phyloP scores from a whole-genome alignment of 2,888 invertebrate species.

The Drosophila stalkeri region DNA sequence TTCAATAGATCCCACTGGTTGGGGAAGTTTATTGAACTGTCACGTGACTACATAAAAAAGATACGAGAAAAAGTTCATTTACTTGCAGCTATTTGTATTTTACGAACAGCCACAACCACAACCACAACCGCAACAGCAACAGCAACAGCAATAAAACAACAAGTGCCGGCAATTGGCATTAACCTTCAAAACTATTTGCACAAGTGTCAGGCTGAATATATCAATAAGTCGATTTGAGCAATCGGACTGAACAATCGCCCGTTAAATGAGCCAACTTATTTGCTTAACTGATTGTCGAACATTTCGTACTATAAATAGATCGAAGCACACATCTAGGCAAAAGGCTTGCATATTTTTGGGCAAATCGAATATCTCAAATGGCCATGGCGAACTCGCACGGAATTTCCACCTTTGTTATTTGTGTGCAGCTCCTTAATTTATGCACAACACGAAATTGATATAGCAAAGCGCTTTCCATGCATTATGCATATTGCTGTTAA shows the following conservation, averaged over 20 bases:
- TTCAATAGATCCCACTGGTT: slow-evolving; percentile 10
- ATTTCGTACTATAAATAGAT: slow-evolving; percentile 35
- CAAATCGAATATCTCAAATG: slow-evolving; percentile 20
- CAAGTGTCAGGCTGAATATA: slow-evolving; percentile 52
- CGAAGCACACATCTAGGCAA: not conserved
- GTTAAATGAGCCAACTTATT: slow-evolving; percentile 51
- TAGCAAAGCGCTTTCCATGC: not conserved
- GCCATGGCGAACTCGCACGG: not conserved
- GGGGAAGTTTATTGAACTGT: slow-evolving; percentile 52
- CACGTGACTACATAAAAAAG: slow-evolving; percentile 40
- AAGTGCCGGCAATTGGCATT: slow-evolving; percentile 48
- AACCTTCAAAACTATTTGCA: slow-evolving; percentile 64
- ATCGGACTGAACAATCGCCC: slow-evolving; percentile 45
- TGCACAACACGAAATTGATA: slow-evolving; percentile 6
- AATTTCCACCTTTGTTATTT: not conserved
- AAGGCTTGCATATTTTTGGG: slow-evolving; percentile 43
- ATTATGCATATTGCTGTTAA: slow-evolving; percentile 6
- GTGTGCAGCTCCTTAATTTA: not conserved
- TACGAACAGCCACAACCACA: slow-evolving; percentile 32
- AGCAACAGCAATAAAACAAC: slow-evolving; percentile 10
- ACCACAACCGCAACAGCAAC: slow-evolving; percentile 8
- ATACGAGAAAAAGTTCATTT: slow-evolving; percentile 25
- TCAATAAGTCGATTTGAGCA: slow-evolving; percentile 46
- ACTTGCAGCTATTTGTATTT: slow-evolving; percentile 35
- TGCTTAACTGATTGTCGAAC: slow-evolving; percentile 26